Base-by-base conservation (phyloP, 2,797 vertebrate genomes). In the Avahi laniger region DNA sequence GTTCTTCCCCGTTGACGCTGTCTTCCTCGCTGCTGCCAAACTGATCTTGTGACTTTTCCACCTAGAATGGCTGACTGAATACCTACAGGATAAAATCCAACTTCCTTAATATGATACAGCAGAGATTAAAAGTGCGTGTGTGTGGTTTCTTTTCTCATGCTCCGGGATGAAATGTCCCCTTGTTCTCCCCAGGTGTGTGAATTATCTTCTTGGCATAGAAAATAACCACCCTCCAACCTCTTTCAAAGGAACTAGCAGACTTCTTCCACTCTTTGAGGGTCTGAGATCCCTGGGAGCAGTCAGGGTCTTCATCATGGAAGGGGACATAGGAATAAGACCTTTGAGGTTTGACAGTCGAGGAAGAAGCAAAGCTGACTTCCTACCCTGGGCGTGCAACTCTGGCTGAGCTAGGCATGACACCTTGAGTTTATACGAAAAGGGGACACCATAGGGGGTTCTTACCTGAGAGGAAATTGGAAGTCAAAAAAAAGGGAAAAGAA, bases 61-160 rank as follows among this genome's bases (percentile, higher is more conserved):
- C 72, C 69, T 61, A 75, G 93, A 93, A 91, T 95, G 72, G 57
- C 73, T 91, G 93, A 79, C 57, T 24, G 92, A 88, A 95, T 87
- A 70, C 57, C 63, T 89, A 18, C 35, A 80, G 81, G 86, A 65
- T 48, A 81, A 76, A 93, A 63, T 43, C 90, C 95, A 86, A 54
- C 78, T 97, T 93, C 95, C 94, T 96, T 95, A 96, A 97, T 91
- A 46, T 52, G 89, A 72, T 93, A 90, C 7, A 90, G 38, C 41
- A 69, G 91, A 57, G 63, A 85, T 81, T 46, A 63, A 63, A 96
- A 89, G 48, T 75, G 22, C 72, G 67, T 79, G 48, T 48, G 48
- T 48, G 28, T 76, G 50, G 46, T 76, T 91, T 63, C 30, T 88
- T 92, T 85, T 70, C 57, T 50, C 46, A n/a, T 72, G 18, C 67